These are phyloP conservation scores for Saturnia japonica DNA, from an alignment of 2,888 invertebrate species.

Conservation along the genomic window DNA sequence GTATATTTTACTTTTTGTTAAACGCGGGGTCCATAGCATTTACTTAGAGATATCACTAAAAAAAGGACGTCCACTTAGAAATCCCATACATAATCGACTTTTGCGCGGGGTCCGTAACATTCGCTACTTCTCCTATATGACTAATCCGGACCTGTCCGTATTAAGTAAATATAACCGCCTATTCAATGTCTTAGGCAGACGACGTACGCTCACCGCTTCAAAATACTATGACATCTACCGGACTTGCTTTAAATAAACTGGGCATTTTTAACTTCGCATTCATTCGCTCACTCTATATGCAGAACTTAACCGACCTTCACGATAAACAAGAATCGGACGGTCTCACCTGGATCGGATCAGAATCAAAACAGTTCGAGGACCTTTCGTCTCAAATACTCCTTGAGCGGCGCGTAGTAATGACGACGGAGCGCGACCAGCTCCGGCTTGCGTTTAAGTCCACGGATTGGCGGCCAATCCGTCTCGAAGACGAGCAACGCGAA, in stretches of 20 bases:
- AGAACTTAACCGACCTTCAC: slow-evolving; percentile 24
- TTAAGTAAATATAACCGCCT: neutral
- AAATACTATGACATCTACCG: neutral
- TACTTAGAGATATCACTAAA: too few species aligned
- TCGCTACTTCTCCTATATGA: too few species aligned
- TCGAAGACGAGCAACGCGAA: slow-evolving; percentile 88
- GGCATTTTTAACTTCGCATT: neutral
- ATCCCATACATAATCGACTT: too few species aligned
- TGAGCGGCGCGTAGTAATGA: slow-evolving; percentile 92
- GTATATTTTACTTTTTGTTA: too few species aligned
- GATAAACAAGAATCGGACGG: slow-evolving; percentile 26
- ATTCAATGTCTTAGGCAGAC: neutral
- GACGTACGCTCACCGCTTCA: neutral
- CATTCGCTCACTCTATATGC: neutral
- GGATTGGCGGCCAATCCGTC: slow-evolving; percentile 88
- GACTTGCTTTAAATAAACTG: neutral
- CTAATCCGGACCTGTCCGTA: neutral
- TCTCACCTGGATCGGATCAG: slow-evolving; percentile 14
- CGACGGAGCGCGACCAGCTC: slow-evolving; percentile 88
- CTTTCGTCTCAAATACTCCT: slow-evolving; percentile 87
- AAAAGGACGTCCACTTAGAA: too few species aligned
- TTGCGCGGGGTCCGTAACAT: too few species aligned
- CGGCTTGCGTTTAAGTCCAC: slow-evolving; percentile 86
- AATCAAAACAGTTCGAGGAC: slow-evolving; percentile 84
- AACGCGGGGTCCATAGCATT: too few species aligned